These are phyloP conservation scores for Planiliza haematocheilus DNA, from an alignment of 2,113 vertebrate genomes.

Conservation along the genomic window DNA sequence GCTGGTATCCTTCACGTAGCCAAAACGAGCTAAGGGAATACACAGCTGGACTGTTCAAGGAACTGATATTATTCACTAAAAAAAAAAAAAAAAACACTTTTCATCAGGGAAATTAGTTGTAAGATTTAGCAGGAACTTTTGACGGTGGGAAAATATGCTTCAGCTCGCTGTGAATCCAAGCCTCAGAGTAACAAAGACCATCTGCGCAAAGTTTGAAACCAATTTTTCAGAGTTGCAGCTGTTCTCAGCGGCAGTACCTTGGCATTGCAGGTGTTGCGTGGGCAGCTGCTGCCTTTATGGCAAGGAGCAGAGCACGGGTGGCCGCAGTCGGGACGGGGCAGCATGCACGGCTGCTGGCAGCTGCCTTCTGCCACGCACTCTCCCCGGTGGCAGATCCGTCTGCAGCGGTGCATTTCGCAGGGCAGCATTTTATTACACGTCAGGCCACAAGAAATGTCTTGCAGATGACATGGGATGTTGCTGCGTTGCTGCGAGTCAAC, in stretches of 20 bases:
- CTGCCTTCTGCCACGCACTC: conserved; percentile 89
- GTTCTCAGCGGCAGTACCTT: conserved; percentile 84
- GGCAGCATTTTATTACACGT: conserved; percentile 88
- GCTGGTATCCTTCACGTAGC: neutral
- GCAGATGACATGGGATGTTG: conserved; percentile 97
- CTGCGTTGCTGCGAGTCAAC: conserved; percentile 87
- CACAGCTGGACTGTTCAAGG: conserved; percentile 4
- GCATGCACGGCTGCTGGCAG: conserved; percentile 91
- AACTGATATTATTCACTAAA: conserved; percentile 11
- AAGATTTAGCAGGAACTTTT: conserved; percentile 9
- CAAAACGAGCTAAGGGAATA: neutral
- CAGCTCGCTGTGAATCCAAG: neutral
- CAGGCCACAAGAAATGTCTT: conserved; percentile 96
- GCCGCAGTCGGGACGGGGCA: conserved; percentile 88
- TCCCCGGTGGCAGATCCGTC: conserved; percentile 94
- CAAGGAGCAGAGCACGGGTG: conserved; percentile 93
- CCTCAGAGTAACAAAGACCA: conserved; percentile 22
- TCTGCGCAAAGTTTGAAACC: conserved; percentile 40
- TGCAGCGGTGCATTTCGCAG: conserved; percentile 93
- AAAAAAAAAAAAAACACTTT: neutral
- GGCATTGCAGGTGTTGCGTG: conserved; percentile 85
- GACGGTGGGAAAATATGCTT: conserved; percentile 24
- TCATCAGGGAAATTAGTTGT: conserved; percentile 15
- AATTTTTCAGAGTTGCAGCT: conserved; percentile 33
- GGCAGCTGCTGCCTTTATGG: conserved; percentile 89